A percentile compares a stretch with the other conserved stretches of the same genome.
Conservation (phyloP, 2,888 invertebrate genomes). For the Lasius platythorax region DNA sequence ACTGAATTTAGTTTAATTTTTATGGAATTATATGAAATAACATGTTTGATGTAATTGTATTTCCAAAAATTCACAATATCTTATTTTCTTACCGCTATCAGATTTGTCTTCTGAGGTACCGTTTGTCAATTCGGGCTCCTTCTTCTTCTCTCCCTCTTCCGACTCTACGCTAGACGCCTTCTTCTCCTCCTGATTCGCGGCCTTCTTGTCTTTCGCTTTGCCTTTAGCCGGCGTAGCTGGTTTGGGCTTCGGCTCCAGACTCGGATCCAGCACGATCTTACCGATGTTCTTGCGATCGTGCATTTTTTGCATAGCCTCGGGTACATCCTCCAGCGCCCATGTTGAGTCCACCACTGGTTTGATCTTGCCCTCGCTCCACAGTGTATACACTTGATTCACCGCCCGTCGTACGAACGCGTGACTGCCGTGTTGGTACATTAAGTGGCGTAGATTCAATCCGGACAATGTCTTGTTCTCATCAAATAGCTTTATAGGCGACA, state of each 20-base stretch:
- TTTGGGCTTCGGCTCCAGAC: constrained; percentile 92
- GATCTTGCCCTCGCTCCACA: constrained; percentile 93
- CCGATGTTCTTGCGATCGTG: constrained; percentile 97
- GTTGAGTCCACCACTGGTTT: constrained; percentile 94
- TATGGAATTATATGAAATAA: constrained; percentile 6
- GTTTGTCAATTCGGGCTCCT: constrained; percentile 86
- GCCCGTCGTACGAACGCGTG: constrained; percentile 91
- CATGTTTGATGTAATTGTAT: neutral
- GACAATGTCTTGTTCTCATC: constrained; percentile 95
- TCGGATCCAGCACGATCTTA: constrained; percentile 94
- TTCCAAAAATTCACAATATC: neutral
- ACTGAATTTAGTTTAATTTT: neutral
- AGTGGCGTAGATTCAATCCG: constrained; percentile 93
- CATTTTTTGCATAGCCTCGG: constrained; percentile 97
- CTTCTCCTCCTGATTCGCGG: constrained; percentile 90
- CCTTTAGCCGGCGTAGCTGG: constrained; percentile 93
- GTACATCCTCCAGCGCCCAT: constrained; percentile 95
- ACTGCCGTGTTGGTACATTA: constrained; percentile 93
- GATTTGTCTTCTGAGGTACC: constrained; percentile 87
- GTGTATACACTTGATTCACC: constrained; percentile 91
- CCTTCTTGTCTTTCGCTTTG: constrained; percentile 91
- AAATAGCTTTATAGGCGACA: constrained; percentile 95
- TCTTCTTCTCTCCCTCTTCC: constrained; percentile 87
- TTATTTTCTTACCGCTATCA: constrained; percentile 85
- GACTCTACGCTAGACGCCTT: constrained; percentile 86